Evolutionary conservation across 2,888 invertebrate genomes (phyloP).

Genomic region (Drosophila macrospina): DNA sequence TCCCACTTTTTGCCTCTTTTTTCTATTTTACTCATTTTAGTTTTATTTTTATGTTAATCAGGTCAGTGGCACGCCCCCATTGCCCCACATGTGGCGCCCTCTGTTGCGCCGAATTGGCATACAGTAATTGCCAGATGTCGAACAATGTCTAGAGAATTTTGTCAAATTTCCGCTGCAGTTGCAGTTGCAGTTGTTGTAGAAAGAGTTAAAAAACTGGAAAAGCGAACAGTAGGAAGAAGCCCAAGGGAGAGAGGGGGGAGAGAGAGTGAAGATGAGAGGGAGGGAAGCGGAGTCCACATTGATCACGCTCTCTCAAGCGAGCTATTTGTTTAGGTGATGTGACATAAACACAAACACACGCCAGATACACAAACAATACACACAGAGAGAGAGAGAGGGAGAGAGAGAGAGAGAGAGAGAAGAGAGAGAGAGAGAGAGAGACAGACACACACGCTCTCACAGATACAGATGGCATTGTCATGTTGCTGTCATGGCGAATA

Average conservation of each 20-base stretch:
- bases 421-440: too few relatives aligned
- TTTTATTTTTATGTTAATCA: slow-evolving; percentile 78
- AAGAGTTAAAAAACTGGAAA: slow-evolving; percentile 10
- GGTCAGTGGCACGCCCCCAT: slow-evolving; percentile 78
- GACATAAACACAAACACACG: slow-evolving; percentile 49
- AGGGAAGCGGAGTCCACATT: not conserved
- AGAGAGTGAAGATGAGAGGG: slow-evolving; percentile 13
- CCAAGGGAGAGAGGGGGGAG: not conserved
- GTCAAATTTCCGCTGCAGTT: slow-evolving; percentile 4
- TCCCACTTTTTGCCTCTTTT: slow-evolving; percentile 7
- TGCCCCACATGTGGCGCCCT: slow-evolving; percentile 22
- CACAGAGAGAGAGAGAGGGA: slow-evolving; percentile 17
- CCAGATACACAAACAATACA: slow-evolving; percentile 34
- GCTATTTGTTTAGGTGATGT: slow-evolving; percentile 69
- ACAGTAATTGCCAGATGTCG: slow-evolving; percentile 21
- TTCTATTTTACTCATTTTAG: not conserved
- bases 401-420: slow-evolving; percentile 4
- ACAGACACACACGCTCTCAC: slow-evolving; percentile 13
- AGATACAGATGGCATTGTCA: slow-evolving; percentile 29
- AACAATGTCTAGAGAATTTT: slow-evolving; percentile 37
- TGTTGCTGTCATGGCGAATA: slow-evolving; percentile 55
- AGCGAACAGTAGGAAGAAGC: not conserved
- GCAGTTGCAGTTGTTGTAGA: not conserved
- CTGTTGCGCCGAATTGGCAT: slow-evolving; percentile 10
- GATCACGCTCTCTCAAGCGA: slow-evolving; percentile 31